Conservation (phyloP, 1,140 invertebrate genomes). For the Ladona fulva region DNA sequence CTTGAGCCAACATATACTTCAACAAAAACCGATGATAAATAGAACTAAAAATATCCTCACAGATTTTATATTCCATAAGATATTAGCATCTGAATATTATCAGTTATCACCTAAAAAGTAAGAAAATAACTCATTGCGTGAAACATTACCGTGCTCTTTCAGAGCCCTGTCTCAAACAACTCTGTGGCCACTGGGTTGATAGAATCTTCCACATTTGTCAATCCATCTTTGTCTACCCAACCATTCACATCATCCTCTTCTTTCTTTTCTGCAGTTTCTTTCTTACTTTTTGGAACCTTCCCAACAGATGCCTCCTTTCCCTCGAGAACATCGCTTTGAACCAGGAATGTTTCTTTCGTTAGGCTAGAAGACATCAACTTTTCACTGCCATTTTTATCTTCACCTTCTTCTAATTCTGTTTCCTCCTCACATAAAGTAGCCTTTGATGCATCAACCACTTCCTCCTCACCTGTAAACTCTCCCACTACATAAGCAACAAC, state of each 20-base stretch:
- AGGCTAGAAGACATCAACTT: too few relatives aligned
- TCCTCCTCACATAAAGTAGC: not conserved
- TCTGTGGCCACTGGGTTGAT: not conserved
- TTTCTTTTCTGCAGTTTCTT: not conserved
- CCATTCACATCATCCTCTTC: not conserved
- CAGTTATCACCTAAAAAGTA: too few relatives aligned
- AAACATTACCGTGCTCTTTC: not conserved
- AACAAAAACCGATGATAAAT: too few relatives aligned
- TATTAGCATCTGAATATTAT: too few relatives aligned
- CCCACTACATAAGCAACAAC: conserved; percentile 74
- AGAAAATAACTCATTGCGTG: too few relatives aligned
- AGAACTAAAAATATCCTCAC: too few relatives aligned
- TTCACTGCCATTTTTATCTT: not conserved
- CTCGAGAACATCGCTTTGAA: not conserved
- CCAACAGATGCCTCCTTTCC: not conserved
- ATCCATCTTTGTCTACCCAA: not conserved
- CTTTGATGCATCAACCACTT: not conserved
- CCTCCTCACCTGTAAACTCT: not conserved
- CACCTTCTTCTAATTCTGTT: not conserved
- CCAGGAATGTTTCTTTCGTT: not conserved
- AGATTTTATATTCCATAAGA: too few relatives aligned
- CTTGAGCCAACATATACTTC: too few relatives aligned
- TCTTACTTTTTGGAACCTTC: too few relatives aligned
- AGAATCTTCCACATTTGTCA: not conserved
- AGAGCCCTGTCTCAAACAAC: not conserved